Evolutionary conservation across 2,888 invertebrate species (phyloP), one percentile per base, ranked within the genome.

Genomic region (Iphiclides podalirius): DNA sequence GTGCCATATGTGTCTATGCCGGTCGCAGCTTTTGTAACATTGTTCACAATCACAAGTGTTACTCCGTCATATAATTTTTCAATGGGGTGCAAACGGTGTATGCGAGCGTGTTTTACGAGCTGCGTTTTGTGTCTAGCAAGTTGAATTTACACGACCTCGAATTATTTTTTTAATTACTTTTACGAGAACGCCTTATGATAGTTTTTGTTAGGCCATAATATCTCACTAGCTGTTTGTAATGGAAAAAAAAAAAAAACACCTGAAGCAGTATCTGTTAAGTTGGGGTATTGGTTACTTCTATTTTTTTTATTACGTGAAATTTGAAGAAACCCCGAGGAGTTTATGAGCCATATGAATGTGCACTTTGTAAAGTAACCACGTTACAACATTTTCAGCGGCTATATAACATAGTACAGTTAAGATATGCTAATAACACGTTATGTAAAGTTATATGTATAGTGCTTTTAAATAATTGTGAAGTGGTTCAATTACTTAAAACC

Each of bases 371-470:
- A 53, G 59, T 55, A 55, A 62, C 59, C 59, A 57, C 62, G 53
- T 47, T 26, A 26, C 37, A 54, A 52, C 59, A 56, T 55, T 58
- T 57, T 57, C 57, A 58, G 60, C 67, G 67, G 64, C 61, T 52
- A 52, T 55, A 57, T 64, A 59, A 51, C 60, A 59, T 62, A 62
- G 51, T 66, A 62, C 55, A 58, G 61, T 58, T 70, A 63, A 61
- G 4, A 12, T 63, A 63, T 66, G 72, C 61, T 58, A 70, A 72
- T 73, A 72, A 70, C 67, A 71, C 60, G 71, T 62, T 61, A 73
- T 80, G 78, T 83, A 81, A 79, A 82, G 72, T 76, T 85, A n/a
- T n/a, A n/a, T n/a, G 84, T 86, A 84, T 81, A 87, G 77, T 78
- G 81, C 84, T 84, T 80, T 79, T 79, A 79, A 78, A 76, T 79